A percentile compares a stretch with the other conserved stretches of the same genome.
Evolutionary conservation across 2,888 invertebrate species (phyloP).

Genomic region (Ectropis crepuscularia): DNA sequence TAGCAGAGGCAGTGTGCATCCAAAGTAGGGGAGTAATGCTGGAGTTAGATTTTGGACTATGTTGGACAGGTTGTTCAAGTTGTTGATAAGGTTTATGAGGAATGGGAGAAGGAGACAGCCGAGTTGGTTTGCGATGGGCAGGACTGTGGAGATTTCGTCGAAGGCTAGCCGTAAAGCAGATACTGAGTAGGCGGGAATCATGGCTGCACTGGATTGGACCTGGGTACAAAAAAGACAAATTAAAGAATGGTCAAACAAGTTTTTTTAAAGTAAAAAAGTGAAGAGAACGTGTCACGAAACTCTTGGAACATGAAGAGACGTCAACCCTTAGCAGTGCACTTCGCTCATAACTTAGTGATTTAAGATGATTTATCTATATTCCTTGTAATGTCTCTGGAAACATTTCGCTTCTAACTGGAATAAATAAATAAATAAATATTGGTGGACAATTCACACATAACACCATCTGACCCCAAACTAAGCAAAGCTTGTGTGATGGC

Average conservation of each 20-base stretch:
- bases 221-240: constrained; percentile 40
- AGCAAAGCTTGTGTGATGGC: too few species aligned
- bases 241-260: not conserved
- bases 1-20: constrained; percentile 71
- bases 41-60: constrained; percentile 78
- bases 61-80: constrained; percentile 75
- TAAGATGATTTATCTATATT: too few species aligned
- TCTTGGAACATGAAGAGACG: too few species aligned
- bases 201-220: constrained; percentile 65
- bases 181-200: constrained; percentile 78
- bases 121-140: constrained; percentile 74
- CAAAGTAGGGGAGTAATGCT: constrained; percentile 74
- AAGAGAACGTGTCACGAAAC: too few species aligned
- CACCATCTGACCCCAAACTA: too few species aligned
- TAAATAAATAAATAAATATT: too few species aligned
- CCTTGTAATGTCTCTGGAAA: too few species aligned
- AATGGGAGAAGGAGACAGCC: constrained; percentile 74
- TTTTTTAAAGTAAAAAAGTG: too few species aligned
- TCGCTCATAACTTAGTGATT: too few species aligned
- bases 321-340: too few species aligned
- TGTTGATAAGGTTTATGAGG: constrained; percentile 75
- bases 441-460: too few species aligned
- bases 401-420: too few species aligned
- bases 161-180: constrained; percentile 73
- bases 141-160: constrained; percentile 71